Evolutionary conservation across 2,797 vertebrate genomes (phyloP), one percentile per base, ranked within the genome.

Genomic region (Mionectes olivaceus): DNA sequence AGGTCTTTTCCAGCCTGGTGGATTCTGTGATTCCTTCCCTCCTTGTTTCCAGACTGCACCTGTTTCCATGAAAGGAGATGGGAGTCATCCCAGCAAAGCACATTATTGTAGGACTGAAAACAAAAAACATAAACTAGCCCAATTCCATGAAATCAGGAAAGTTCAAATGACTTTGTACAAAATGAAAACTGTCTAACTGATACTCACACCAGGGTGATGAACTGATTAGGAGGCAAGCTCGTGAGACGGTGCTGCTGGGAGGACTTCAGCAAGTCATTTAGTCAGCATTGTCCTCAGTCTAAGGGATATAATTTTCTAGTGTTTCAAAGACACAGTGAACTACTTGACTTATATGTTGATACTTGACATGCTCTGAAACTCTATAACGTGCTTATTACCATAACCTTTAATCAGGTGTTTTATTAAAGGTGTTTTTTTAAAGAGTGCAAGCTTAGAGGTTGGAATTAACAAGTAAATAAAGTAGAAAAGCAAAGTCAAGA

Each of bases 371-470:
- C 60, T 76, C 69, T 63, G 83, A 81, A 90, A 83, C 11, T 50
- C 53, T 37, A 5, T 56, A 52, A 90, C 30, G 16, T 63, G 23
- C 82, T 83, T 67, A 90, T 83, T 90, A 95, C 35, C 73, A 78
- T 83, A 91, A 78, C 32, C 13, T 93, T 92, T 89, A 59, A 81
- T 71, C 47, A 75, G 52, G 18, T 56, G 35, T 69, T 71, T 87
- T 68, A 93, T 94, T 86, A 83, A 89, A 65, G 5, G 13, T 23
- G 39, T 16, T 90, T 87, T 87, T 80, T 81, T 59, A 83, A 91
- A 90, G 12, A 64, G 13, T 27, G 24, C 18, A 5, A 46, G 3
- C 70, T 83, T 41, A 35, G 63, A 86, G 77, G 28, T 28, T 70
- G 53, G 76, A 79, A 92, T 73, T 92, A 60, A 39, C 53, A 56